Conservation (phyloP, 2,888 invertebrate species). For the Drosophila paranaensis region DNA sequence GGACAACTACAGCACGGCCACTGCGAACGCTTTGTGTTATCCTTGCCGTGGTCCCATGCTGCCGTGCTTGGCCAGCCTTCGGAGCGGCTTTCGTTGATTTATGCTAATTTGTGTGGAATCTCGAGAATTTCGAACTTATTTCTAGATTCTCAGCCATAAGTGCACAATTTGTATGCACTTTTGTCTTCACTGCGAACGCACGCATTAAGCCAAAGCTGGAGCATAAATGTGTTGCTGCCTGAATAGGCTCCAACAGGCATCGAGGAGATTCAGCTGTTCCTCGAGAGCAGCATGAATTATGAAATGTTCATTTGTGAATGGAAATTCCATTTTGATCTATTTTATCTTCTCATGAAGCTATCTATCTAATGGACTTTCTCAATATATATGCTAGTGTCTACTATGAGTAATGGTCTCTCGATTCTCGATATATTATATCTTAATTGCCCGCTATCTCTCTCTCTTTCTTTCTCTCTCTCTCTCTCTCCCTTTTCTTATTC, state of each 20-base stretch:
- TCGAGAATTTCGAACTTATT: constrained; percentile 64
- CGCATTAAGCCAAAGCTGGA: background rate
- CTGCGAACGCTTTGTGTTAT: constrained; percentile 31
- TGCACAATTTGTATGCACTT: constrained; percentile 50
- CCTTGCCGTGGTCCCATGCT: constrained; percentile 12
- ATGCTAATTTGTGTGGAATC: constrained; percentile 72
- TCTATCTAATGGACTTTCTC: too few species aligned
- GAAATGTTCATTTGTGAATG: background rate
- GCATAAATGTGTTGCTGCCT: too few species aligned
- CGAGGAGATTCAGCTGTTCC: too few species aligned
- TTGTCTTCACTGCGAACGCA: background rate
- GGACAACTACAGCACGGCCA: constrained; percentile 30
- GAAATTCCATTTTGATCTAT: background rate
- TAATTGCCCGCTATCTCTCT: too few species aligned
- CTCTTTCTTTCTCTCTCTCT: too few species aligned
- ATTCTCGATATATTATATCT: too few species aligned
- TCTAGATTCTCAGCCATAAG: constrained; percentile 55
- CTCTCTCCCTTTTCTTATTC: background rate
- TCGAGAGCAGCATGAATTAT: background rate
- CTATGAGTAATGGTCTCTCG: too few species aligned
- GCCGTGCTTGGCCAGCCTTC: constrained; percentile 8
- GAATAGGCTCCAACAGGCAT: background rate
- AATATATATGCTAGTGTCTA: too few species aligned
- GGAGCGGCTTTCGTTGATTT: constrained; percentile 55
- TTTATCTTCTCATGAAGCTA: too few species aligned